Base-by-base conservation (phyloP, 2,888 invertebrate genomes). In the Frankliniella fusca region DNA sequence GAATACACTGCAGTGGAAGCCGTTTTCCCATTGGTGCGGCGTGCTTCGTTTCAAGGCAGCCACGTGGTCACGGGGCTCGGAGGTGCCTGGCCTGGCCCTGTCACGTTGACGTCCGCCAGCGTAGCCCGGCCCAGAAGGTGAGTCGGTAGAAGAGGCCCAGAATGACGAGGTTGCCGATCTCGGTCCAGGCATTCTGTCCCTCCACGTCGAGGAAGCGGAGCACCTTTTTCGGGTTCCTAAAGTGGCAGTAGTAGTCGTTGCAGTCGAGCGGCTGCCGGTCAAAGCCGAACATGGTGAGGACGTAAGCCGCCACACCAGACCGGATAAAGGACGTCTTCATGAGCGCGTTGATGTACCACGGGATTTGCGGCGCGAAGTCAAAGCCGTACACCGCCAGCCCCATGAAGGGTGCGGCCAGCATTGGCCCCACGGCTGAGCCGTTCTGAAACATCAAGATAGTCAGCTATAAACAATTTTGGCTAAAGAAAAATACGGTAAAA, bases 341-440 rank as follows among this genome's bases (percentile, higher is more conserved):
- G 7, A 92, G 84, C 8, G 91, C 87, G 86, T 91, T 90, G 91
- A 93, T 92, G 28, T 90, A 85, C 8, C 90, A 87, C 0, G 93
- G 91, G 83, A 93, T 92, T 84, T 91, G 88, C 79, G 90, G 89
- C 0, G 93, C 93, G 88, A 93, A 93, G 87, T 93, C 93, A 84
- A 93, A 93, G 0, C 93, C 93, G 87, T 93, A 93, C 83, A 93
- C 91, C 0, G 92, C 93, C 23, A 93, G 87, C 1, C 93, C 93
- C 82, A 93, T 90, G 85, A 92, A 91, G 0, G 93, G 92, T 0
- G 93, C 93, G 79, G 93, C 91, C 0, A 91, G 87, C 82, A 92
- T 87, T 0, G 93, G 93, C 0, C 92, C 93, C 80, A 93, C 91
- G 10, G 92, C 92, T 83, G 92, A 91, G 48, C 93, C 93, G 84